Percentiles rank a stretch among this genome's conserved stretches.
phyloP scores from a whole-genome alignment of 2,797 vertebrate species.

The Pseudocheirus occidentalis region DNA sequence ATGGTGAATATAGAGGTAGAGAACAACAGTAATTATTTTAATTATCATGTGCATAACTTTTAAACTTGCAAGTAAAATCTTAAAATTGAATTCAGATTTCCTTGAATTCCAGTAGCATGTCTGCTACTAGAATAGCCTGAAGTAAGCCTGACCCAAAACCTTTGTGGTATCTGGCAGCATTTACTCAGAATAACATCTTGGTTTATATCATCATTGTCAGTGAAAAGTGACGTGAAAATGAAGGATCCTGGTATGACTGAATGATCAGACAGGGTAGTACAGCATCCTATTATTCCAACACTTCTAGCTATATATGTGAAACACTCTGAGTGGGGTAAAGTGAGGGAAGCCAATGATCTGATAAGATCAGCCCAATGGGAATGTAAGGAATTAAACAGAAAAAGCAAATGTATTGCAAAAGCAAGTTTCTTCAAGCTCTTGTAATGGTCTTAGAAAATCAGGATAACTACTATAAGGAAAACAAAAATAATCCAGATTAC shows the following conservation, averaged over 20 bases:
- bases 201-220: background rate
- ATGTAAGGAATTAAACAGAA: background rate
- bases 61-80: background rate
- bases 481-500: background rate
- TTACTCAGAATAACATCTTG: background rate
- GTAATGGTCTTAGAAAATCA: background rate
- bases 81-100: background rate
- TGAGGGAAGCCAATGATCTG: background rate
- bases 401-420: background rate
- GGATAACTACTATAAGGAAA: too few relatives aligned
- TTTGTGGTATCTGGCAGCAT: background rate
- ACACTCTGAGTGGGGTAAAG: background rate
- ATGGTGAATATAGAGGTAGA: background rate
- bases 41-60: background rate
- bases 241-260: background rate
- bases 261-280: background rate
- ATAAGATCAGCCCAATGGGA: background rate
- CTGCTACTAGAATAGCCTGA: background rate
- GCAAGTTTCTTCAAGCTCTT: background rate
- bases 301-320: too few relatives aligned
- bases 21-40: background rate
- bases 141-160: background rate
- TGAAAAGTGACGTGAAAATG: background rate
- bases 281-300: background rate
- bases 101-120: background rate